Percentiles rank a stretch among this genome's conserved stretches.
Conservation (phyloP, 2,113 vertebrate species). For the Muntiacus muntjak region DNA sequence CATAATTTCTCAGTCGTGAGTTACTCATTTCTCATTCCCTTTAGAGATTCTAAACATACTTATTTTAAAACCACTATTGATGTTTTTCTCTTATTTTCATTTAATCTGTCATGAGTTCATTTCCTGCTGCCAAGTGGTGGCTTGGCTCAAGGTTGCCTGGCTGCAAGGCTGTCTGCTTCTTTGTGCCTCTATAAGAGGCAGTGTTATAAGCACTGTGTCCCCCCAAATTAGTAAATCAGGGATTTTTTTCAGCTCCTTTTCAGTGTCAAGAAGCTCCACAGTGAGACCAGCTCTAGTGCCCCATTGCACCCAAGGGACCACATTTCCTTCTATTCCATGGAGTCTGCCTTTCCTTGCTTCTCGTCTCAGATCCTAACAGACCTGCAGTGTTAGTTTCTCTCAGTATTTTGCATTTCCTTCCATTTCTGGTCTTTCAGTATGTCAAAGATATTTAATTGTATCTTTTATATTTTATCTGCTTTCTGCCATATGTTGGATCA, state of each 20-base stretch:
- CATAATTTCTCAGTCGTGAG: background rate
- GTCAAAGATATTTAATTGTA: background rate
- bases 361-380: background rate
- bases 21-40: background rate
- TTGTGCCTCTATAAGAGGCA: background rate
- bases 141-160: background rate
- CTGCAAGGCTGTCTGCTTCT: background rate
- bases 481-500: background rate
- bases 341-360: background rate
- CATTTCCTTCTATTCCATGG: background rate
- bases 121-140: background rate
- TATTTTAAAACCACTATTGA: background rate
- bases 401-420: background rate
- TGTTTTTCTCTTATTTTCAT: constrained; percentile 16
- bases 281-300: background rate
- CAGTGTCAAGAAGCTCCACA: background rate
- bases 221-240: background rate
- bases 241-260: background rate
- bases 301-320: background rate
- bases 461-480: constrained; percentile 10
- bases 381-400: background rate
- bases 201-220: background rate
- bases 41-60: background rate
- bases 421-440: background rate
- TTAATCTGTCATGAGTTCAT: constrained; percentile 36